These are phyloP conservation scores for Lobophora halterata DNA, from an alignment of 2,888 invertebrate species.

Conservation along the genomic window DNA sequence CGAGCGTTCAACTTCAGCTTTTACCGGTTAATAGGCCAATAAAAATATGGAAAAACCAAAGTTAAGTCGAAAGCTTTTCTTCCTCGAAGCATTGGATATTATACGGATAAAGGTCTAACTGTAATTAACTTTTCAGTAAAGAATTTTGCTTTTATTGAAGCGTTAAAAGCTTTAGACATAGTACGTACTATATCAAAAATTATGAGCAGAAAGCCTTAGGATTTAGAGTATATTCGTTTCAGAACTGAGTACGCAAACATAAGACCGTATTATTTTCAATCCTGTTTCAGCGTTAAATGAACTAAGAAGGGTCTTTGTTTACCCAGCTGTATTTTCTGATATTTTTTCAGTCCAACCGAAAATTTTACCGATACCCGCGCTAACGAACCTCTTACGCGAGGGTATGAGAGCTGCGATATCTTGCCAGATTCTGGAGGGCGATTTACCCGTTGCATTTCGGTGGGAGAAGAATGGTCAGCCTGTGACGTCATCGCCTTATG, in stretches of 20 bases:
- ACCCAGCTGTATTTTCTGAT: constrained; percentile 4
- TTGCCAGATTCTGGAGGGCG: constrained; percentile 95
- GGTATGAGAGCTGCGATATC: constrained; percentile 94
- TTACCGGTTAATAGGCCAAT: constrained; percentile 65
- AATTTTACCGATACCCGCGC: constrained; percentile 90
- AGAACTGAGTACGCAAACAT: too few species aligned
- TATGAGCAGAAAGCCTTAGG: constrained; percentile 17
- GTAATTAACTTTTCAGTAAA: constrained; percentile 28
- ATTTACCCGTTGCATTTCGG: constrained; percentile 93
- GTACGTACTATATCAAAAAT: too few species aligned
- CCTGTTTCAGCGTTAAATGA: too few species aligned
- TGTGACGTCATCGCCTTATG: constrained; percentile 83
- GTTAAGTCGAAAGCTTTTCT: constrained; percentile 22
- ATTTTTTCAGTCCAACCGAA: constrained; percentile 93
- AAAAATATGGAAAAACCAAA: constrained; percentile 58
- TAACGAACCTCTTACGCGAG: constrained; percentile 89
- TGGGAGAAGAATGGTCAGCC: constrained; percentile 95
- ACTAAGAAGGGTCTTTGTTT: constrained; percentile 6
- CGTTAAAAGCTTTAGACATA: constrained; percentile 15
- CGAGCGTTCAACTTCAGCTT: constrained; percentile 59
- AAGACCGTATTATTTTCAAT: too few species aligned
- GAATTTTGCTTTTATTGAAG: constrained; percentile 16
- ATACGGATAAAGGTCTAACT: constrained; percentile 21
- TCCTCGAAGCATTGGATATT: constrained; percentile 24
- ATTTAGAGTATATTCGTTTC: too few species aligned